Conservation (phyloP, 2,888 invertebrate species). For the Malthinus seriepunctatus region DNA sequence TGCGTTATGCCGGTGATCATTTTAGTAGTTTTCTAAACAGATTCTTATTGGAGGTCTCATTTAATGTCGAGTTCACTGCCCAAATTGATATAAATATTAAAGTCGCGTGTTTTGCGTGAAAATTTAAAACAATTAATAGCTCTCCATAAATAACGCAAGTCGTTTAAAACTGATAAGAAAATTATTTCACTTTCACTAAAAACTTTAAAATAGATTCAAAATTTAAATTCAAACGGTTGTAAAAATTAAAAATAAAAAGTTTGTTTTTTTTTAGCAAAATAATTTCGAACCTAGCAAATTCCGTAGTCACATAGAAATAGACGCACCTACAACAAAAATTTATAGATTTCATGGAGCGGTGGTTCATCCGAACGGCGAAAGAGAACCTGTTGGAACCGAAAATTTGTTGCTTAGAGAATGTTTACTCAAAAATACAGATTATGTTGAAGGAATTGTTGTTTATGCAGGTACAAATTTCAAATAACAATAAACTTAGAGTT, state of each 20-base stretch:
- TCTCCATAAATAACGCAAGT: neutral
- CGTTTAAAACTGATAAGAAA: no score
- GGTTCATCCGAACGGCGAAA: slow-evolving; percentile 75
- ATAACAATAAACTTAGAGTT: neutral
- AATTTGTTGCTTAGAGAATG: slow-evolving; percentile 93
- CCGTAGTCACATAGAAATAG: slow-evolving; percentile 85
- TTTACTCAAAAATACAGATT: slow-evolving; percentile 94
- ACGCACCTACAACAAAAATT: slow-evolving; percentile 93
- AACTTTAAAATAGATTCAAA: no score
- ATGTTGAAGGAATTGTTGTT: slow-evolving; percentile 93
- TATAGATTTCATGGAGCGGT: slow-evolving; percentile 92
- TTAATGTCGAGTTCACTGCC: no score
- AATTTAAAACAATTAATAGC: no score
- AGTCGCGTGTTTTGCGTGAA: no score
- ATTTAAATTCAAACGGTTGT: no score
- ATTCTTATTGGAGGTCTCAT: no score
- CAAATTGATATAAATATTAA: no score
- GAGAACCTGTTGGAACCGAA: slow-evolving; percentile 84
- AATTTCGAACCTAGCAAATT: slow-evolving; percentile 81
- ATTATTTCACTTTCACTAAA: no score
- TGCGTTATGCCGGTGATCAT: no score
- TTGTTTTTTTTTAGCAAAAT: slow-evolving; percentile 60
- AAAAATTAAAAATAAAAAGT: neutral
- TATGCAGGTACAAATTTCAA: slow-evolving; percentile 75
- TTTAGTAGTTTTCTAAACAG: no score